Conservation (phyloP, 2,888 invertebrate species). For the Dendrolimus houi region DNA sequence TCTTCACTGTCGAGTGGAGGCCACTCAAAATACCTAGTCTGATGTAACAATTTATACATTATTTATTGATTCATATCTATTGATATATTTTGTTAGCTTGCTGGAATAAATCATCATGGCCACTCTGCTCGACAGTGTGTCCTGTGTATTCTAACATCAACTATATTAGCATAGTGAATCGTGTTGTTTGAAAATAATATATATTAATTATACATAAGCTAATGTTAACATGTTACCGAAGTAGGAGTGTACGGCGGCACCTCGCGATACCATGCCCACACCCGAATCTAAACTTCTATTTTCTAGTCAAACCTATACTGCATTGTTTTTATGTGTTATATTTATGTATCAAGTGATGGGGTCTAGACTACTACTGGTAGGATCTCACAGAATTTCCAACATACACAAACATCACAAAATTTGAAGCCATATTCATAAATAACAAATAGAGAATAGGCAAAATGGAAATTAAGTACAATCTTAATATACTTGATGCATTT, state of each 20-base stretch:
- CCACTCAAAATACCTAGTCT: not conserved
- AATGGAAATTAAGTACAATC: no score
- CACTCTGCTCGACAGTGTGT: no score
- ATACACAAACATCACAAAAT: no score
- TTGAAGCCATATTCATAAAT: no score
- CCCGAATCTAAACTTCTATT: slow-evolving; percentile 38
- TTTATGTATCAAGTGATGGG: slow-evolving; percentile 6
- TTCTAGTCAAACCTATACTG: slow-evolving; percentile 64
- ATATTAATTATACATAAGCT: slow-evolving; percentile 14
- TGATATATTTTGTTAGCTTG: no score
- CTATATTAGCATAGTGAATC: slow-evolving; percentile 23
- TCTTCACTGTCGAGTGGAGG: not conserved
- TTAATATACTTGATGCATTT: no score
- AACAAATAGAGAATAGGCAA: no score
- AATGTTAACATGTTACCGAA: slow-evolving; percentile 16
- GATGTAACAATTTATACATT: no score
- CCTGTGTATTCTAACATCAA: slow-evolving; percentile 1
- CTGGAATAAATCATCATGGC: no score
- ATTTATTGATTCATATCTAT: no score
- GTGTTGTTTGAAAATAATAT: slow-evolving; percentile 28
- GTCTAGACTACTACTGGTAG: no score
- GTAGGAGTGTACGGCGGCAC: slow-evolving; percentile 18
- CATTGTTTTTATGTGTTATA: slow-evolving; percentile 24
- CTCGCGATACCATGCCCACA: slow-evolving; percentile 27
- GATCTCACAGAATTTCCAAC: no score